Conservation (phyloP, 2,888 invertebrate genomes). For the Hirtodrosophila confusa region DNA sequence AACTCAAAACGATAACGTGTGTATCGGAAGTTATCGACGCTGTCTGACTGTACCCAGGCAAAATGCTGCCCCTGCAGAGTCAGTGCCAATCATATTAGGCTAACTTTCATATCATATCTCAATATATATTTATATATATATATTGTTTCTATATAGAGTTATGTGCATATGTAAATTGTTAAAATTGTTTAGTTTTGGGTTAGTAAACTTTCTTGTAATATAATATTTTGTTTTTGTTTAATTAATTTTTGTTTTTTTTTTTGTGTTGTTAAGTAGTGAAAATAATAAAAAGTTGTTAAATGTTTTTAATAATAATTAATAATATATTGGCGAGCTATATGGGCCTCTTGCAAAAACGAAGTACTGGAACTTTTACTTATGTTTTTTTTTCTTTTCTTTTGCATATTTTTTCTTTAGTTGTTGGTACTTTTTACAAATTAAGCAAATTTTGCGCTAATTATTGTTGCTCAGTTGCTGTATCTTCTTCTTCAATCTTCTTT, state of each 20-base stretch:
- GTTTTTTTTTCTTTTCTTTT: conserved; percentile 63
- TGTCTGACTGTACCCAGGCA: conserved; percentile 45
- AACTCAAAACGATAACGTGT: conserved; percentile 68
- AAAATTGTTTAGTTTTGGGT: conserved; percentile 80
- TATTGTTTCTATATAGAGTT: conserved; percentile 66
- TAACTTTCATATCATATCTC: conserved; percentile 56
- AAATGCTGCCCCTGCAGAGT: conserved; percentile 26
- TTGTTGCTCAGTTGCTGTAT: conserved; percentile 74
- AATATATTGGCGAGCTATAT: conserved; percentile 85
- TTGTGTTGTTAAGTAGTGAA: conserved; percentile 63
- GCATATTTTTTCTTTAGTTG: conserved; percentile 68
- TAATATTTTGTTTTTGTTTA: conserved; percentile 43
- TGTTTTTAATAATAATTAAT: conserved; percentile 76
- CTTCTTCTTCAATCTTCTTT: conserved; percentile 39
- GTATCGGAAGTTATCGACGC: conserved; percentile 50
- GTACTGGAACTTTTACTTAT: conserved; percentile 81
- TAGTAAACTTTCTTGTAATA: conserved; percentile 70
- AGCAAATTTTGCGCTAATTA: conserved; percentile 81
- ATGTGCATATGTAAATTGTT: conserved; percentile 76
- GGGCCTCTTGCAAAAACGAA: conserved; percentile 86
- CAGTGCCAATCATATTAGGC: conserved; percentile 45
- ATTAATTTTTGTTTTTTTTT: conserved; percentile 37
- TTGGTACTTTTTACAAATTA: conserved; percentile 81
- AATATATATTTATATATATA: conserved; percentile 50
- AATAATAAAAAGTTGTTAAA: conserved; percentile 77